These are phyloP conservation scores for Scelioninae gen. 2 DNA, from an alignment of 2,888 invertebrate species.

Conservation along the genomic window DNA sequence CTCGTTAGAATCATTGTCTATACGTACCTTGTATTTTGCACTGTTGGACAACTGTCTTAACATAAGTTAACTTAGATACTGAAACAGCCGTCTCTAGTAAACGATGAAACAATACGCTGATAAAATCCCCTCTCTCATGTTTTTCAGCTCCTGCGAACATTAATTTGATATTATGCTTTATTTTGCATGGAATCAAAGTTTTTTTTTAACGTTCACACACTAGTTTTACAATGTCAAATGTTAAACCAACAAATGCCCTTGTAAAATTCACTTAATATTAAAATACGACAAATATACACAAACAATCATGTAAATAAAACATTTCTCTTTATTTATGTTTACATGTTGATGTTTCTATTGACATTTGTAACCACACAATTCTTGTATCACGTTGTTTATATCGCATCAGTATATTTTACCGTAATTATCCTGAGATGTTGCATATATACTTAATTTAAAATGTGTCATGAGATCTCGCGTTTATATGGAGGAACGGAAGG, in stretches of 20 bases:
- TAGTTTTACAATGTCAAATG: background rate
- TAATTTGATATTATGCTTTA: slow-evolving; percentile 8
- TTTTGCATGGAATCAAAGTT: background rate
- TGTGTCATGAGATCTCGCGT: background rate
- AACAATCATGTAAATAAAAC: no score
- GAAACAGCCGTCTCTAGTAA: slow-evolving; percentile 22
- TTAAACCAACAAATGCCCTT: no score
- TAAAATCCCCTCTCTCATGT: slow-evolving; percentile 32
- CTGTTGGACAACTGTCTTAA: slow-evolving; percentile 23
- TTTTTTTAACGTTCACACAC: background rate
- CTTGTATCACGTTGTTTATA: no score
- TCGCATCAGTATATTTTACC: no score
- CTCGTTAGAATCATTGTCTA: no score
- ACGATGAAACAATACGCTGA: slow-evolving; percentile 41
- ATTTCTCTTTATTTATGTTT: no score
- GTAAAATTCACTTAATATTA: no score
- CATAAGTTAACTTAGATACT: slow-evolving; percentile 32
- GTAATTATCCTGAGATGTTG: no score
- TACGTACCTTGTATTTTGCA: slow-evolving; percentile 32
- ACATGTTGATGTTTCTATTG: no score
- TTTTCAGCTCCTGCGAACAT: slow-evolving; percentile 28
- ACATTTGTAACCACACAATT: no score
- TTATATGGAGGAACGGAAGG: background rate
- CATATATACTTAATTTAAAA: background rate
- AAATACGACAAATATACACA: no score